Evolutionary conservation across 2,888 invertebrate species (phyloP).

Genomic region (Volucella inflata): DNA sequence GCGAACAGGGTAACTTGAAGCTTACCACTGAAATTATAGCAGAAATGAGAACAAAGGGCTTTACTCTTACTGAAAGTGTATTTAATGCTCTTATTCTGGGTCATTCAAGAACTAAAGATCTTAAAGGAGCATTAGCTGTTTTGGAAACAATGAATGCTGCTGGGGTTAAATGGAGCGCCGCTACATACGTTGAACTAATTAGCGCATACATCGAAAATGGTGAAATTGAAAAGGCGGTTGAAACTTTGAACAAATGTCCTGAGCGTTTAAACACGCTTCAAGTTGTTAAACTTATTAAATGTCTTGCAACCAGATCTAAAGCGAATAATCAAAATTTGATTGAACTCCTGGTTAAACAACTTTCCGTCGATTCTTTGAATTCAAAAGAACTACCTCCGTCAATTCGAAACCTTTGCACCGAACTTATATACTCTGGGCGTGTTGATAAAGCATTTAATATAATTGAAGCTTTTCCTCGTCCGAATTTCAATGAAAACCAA

Average conservation of each 20-base stretch:
- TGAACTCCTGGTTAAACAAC: conserved; percentile 77
- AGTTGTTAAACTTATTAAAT: conserved; percentile 78
- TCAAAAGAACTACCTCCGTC: conserved; percentile 78
- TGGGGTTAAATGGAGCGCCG: conserved; percentile 84
- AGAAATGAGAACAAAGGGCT: conserved; percentile 85
- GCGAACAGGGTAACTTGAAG: conserved; percentile 85
- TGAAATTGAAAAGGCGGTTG: conserved; percentile 79
- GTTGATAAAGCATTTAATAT: conserved; percentile 85
- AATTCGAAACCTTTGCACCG: conserved; percentile 83
- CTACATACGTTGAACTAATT: conserved; percentile 85
- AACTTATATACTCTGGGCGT: conserved; percentile 85
- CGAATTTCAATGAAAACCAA: conserved; percentile 82
- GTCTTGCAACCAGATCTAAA: conserved; percentile 35
- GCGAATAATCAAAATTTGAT: conserved; percentile 74
- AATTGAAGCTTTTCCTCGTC: conserved; percentile 79
- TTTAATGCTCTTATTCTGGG: conserved; percentile 87
- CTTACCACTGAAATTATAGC: conserved; percentile 86
- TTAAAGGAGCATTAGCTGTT: conserved; percentile 84
- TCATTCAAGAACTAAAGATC: conserved; percentile 83
- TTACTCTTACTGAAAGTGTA: conserved; percentile 85
- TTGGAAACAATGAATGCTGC: conserved; percentile 86
- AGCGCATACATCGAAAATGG: conserved; percentile 85
- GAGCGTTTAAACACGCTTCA: conserved; percentile 78
- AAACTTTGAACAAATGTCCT: conserved; percentile 77
- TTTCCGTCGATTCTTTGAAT: conserved; percentile 79